phyloP scores from a whole-genome alignment of 2,797 vertebrate species.

The Scarus forsteni region DNA sequence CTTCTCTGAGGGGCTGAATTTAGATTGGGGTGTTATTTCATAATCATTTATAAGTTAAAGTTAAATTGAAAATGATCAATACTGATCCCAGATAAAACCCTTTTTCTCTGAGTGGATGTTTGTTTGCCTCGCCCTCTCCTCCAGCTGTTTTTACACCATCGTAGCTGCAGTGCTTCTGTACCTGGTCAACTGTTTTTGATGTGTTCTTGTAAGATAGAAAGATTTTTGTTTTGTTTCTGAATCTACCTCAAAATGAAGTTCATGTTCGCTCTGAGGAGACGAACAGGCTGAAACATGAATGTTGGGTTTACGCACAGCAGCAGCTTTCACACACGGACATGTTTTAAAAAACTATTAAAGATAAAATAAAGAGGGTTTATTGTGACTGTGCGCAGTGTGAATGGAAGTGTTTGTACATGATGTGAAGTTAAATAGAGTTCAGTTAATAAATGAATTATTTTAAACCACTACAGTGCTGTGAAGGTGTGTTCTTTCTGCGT shows the following conservation, averaged over 20 bases:
- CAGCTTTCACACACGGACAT: conserved; percentile 30
- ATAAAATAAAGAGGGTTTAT: conserved; percentile 13
- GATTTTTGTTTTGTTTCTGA: conserved; percentile 35
- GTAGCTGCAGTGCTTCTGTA: conserved; percentile 11
- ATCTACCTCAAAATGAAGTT: conserved; percentile 79
- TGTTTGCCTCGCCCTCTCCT: background rate
- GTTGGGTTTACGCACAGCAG: conserved; percentile 33
- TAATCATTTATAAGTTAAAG: too few species aligned
- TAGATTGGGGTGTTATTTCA: too few species aligned
- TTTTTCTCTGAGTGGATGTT: background rate
- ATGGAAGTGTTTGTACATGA: conserved; percentile 15
- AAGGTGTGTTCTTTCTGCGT: background rate
- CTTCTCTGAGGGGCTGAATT: too few species aligned
- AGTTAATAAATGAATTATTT: conserved; percentile 77
- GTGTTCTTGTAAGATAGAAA: conserved; percentile 26
- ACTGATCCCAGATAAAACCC: background rate
- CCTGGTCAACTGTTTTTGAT: conserved; percentile 16
- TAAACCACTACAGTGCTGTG: conserved; percentile 43
- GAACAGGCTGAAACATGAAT: conserved; percentile 28
- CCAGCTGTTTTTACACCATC: background rate
- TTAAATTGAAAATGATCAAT: background rate
- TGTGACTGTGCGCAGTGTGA: conserved; percentile 42
- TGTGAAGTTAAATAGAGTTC: conserved; percentile 72
- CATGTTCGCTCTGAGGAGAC: conserved; percentile 50
- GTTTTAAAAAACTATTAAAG: conserved; percentile 1